Conservation (phyloP, 2,888 invertebrate genomes). For the Sylvicola cinctus region DNA sequence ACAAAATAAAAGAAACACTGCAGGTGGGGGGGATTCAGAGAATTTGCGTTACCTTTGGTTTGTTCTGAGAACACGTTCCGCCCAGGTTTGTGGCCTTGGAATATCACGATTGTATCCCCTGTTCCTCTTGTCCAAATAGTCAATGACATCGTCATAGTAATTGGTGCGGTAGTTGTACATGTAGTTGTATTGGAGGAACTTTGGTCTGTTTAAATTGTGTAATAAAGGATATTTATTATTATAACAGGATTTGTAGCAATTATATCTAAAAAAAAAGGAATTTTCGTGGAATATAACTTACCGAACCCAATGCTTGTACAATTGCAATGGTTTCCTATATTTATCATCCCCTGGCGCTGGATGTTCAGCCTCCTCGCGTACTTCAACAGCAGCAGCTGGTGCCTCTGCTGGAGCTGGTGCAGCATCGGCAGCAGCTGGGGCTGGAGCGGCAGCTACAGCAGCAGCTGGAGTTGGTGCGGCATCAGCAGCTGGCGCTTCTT, state of each 20-base stretch:
- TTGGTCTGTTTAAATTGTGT: conserved; percentile 32
- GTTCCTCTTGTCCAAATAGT: conserved; percentile 57
- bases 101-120: conserved; percentile 43
- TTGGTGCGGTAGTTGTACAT: conserved; percentile 67
- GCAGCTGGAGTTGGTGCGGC: conserved; percentile 11
- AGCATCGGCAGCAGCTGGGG: conserved; percentile 12
- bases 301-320: conserved; percentile 64
- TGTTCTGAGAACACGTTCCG: conserved; percentile 56
- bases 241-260: background rate
- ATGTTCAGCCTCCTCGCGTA: conserved; percentile 24
- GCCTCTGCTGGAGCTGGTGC: conserved; percentile 21
- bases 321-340: conserved; percentile 43
- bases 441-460: conserved; percentile 12
- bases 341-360: conserved; percentile 32
- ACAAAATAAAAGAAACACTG: too few relatives aligned
- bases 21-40: too few relatives aligned
- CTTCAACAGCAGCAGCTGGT: conserved; percentile 27
- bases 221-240: background rate
- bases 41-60: conserved; percentile 33
- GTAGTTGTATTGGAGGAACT: conserved; percentile 62
- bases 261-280: background rate
- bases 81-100: conserved; percentile 70
- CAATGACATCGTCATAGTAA: conserved; percentile 71
- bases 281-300: too few relatives aligned
- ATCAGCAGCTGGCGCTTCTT: conserved; percentile 11